These are phyloP conservation scores for Hydrozoanthus gracilis DNA, from an alignment of 92 coral and sea anemone genomes.

Conservation along the genomic window DNA sequence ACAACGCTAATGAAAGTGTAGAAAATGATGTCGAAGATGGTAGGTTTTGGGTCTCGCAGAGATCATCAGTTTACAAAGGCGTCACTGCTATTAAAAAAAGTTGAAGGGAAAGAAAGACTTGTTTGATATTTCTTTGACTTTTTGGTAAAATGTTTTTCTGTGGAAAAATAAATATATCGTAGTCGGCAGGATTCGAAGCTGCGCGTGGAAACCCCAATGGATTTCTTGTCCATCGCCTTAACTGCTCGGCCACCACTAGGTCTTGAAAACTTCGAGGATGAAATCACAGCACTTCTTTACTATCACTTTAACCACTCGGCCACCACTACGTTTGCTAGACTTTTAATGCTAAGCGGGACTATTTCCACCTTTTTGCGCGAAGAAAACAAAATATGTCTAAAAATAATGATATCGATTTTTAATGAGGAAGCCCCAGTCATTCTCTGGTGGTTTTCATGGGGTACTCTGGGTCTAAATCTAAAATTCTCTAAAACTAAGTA, in stretches of 20 bases:
- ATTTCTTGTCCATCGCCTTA: constrained; percentile 81
- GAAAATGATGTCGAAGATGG: background rate
- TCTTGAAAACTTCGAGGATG: background rate
- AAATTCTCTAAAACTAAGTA: too few species aligned
- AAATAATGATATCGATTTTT: background rate
- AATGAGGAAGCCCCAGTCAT: too few species aligned
- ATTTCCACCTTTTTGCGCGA: too few species aligned
- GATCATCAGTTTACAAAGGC: background rate
- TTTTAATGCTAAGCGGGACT: too few species aligned
- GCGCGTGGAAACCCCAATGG: constrained; percentile 86
- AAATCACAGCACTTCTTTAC: constrained; percentile 17
- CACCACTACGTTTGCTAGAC: constrained; percentile 24
- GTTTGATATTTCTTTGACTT: too few species aligned
- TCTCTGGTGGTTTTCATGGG: too few species aligned
- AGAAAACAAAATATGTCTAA: background rate
- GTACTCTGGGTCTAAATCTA: too few species aligned
- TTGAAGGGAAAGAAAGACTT: background rate
- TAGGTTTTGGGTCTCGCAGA: background rate
- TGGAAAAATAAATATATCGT: constrained; percentile 26
- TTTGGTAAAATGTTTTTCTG: background rate
- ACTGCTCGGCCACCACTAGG: constrained; percentile 55
- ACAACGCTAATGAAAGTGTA: background rate
- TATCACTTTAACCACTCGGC: constrained; percentile 54
- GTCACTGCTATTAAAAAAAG: background rate
- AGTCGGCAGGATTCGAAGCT: constrained; percentile 89